phyloP scores from a whole-genome alignment of 1,140 invertebrate species.

The Euwallacea fornicatus region DNA sequence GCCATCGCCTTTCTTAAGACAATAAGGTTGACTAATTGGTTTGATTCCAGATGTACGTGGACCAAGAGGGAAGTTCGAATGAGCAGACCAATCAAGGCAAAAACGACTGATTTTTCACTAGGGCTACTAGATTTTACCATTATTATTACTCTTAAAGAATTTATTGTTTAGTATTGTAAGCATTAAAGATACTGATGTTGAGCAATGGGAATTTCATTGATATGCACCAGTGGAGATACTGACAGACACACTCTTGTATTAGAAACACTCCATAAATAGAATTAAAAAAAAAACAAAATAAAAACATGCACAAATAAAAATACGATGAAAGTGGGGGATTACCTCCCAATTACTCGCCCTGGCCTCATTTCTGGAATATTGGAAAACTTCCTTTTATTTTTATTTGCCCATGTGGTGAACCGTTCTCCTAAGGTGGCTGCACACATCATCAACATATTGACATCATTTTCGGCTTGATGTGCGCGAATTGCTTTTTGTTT shows the following conservation, averaged over 20 bases:
- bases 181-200: conserved; percentile 4
- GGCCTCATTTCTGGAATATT: conserved; percentile 45
- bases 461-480: conserved; percentile 66
- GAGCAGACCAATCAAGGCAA: conserved; percentile 16
- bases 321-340: conserved; percentile 5
- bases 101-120: conserved; percentile 43
- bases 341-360: conserved; percentile 41
- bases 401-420: conserved; percentile 62
- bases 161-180: conserved; percentile 27
- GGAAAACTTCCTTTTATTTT: conserved; percentile 52
- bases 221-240: no score
- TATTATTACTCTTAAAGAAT: conserved; percentile 20
- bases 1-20: not conserved
- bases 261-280: not conserved
- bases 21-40: conserved; percentile 2
- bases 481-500: conserved; percentile 51
- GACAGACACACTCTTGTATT: no score
- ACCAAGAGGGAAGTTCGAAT: conserved; percentile 37
- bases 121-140: conserved; percentile 18
- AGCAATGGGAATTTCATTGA: not conserved
- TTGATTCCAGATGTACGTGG: conserved; percentile 36
- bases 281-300: not conserved
- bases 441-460: conserved; percentile 59
- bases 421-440: conserved; percentile 56
- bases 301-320: not conserved